A percentile compares a stretch with the other conserved stretches of the same genome.
phyloP scores from a whole-genome alignment of 1,140 invertebrate species.

The Bombus consobrinus region DNA sequence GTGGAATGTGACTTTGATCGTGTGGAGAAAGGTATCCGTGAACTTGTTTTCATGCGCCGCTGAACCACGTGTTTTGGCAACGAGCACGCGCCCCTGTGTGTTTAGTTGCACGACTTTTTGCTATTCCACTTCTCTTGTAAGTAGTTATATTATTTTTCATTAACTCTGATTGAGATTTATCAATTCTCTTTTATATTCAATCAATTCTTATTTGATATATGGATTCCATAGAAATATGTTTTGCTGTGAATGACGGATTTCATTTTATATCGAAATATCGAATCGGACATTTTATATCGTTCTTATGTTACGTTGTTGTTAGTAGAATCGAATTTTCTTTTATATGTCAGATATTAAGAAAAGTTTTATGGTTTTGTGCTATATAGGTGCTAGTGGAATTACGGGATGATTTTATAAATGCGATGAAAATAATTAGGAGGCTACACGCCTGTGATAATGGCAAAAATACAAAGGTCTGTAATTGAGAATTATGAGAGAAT shows the following conservation, averaged over 20 bases:
- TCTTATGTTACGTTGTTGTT: too few species aligned
- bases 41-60: constrained; percentile 63
- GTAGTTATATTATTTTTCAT: background rate
- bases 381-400: too few species aligned
- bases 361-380: too few species aligned
- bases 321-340: too few species aligned
- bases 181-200: background rate
- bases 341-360: too few species aligned
- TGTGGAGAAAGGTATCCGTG: constrained; percentile 38
- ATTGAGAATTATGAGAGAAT: too few species aligned
- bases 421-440: too few species aligned
- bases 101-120: constrained; percentile 27
- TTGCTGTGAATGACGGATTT: background rate
- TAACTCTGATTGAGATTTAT: background rate
- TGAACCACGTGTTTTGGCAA: constrained; percentile 64
- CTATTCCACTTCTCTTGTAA: background rate
- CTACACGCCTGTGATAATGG: too few species aligned
- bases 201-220: background rate
- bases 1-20: constrained; percentile 13
- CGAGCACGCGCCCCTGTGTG: constrained; percentile 51
- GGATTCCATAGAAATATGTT: background rate
- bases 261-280: too few species aligned
- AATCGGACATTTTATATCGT: too few species aligned
- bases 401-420: too few species aligned
- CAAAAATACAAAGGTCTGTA: too few species aligned